Conservation (phyloP, 2,113 vertebrate genomes). For the Cyanistes caeruleus region DNA sequence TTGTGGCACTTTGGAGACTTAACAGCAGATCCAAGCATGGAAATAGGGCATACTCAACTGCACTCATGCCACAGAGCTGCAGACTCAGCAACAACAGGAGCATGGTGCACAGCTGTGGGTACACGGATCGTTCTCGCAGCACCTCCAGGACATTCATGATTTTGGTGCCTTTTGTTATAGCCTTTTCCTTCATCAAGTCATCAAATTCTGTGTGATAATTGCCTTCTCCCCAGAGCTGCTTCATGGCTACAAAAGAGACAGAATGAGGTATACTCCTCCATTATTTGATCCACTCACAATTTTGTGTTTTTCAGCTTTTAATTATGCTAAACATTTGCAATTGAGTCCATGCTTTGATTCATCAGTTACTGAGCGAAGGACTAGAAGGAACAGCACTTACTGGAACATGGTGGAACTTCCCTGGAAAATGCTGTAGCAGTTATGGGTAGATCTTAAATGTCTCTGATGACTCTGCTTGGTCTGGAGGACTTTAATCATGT, state of each 20-base stretch:
- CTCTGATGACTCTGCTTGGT: background rate
- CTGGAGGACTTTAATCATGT: background rate
- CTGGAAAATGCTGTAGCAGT: background rate
- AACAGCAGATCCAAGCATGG: background rate
- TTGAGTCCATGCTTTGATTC: background rate
- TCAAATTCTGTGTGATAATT: constrained; percentile 76
- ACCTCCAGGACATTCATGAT: constrained; percentile 75
- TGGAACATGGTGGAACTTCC: background rate
- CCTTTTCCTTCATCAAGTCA: constrained; percentile 81
- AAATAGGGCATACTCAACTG: constrained; percentile 68
- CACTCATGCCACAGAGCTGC: constrained; percentile 84
- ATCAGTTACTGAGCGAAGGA: background rate
- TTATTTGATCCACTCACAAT: background rate
- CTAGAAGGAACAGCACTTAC: background rate
- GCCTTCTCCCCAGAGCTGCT: constrained; percentile 76
- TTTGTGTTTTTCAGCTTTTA: background rate
- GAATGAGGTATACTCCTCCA: background rate
- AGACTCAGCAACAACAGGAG: constrained; percentile 64
- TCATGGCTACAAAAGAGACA: constrained; percentile 73
- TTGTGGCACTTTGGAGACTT: background rate
- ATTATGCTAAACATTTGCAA: background rate
- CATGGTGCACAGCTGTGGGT: constrained; percentile 77
- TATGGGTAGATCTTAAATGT: background rate
- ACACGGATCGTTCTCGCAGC: constrained; percentile 63
- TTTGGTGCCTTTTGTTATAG: constrained; percentile 47